Evolutionary conservation across 2,113 vertebrate genomes (phyloP).

Genomic region (Boulengeromyrus knoepffleri): DNA sequence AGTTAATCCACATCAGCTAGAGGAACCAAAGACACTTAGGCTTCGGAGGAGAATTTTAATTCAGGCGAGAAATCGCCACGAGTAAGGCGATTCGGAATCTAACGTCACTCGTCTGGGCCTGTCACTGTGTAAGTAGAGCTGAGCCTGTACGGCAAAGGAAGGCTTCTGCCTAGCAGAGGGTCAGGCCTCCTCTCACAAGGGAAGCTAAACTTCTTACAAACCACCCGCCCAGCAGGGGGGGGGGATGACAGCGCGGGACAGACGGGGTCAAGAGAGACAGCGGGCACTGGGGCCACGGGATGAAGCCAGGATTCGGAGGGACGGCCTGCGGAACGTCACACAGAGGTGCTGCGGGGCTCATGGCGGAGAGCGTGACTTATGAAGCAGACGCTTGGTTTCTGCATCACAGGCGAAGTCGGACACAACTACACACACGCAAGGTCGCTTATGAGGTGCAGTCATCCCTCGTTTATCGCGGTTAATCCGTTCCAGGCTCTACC

Average conservation of each 20-base stretch:
- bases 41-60: slow-evolving; percentile 4
- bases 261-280: slow-evolving; percentile 2
- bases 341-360: not conserved
- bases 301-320: not conserved
- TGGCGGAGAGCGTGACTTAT: not conserved
- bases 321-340: not conserved
- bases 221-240: not conserved
- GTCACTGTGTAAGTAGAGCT: not conserved
- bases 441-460: not conserved
- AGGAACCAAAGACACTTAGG: not conserved
- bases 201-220: not conserved
- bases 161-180: not conserved
- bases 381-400: not conserved
- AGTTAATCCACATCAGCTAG: not conserved
- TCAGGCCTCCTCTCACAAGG: not conserved
- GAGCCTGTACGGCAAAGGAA: not conserved
- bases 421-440: not conserved
- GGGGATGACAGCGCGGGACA: not conserved
- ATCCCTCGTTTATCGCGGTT: no score
- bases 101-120: slow-evolving; percentile 9
- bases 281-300: not conserved
- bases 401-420: not conserved
- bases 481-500: no score
- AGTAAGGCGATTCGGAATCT: not conserved
- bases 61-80: not conserved